Evolutionary conservation across 2,113 vertebrate genomes (phyloP).

Genomic region (Arenaria interpres): DNA sequence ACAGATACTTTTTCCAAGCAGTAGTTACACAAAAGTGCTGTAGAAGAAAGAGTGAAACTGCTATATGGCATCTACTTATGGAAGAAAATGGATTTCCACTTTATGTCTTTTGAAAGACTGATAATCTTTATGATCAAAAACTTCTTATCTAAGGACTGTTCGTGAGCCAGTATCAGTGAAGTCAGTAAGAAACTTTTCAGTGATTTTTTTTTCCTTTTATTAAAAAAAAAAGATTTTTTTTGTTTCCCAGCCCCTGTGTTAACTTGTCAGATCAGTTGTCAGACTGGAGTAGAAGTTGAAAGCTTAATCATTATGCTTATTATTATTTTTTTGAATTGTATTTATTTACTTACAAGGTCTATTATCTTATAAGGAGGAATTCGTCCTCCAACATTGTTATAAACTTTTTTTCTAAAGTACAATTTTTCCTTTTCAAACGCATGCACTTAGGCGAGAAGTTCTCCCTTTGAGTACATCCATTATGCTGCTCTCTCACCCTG

Average conservation of each 20-base stretch:
- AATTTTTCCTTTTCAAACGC: slow-evolving; percentile 44
- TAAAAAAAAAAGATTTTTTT: background rate
- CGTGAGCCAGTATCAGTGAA: background rate
- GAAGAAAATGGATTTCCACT: background rate
- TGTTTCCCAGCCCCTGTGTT: background rate
- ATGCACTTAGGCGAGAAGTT: background rate
- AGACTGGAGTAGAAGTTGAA: background rate
- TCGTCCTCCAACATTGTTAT: background rate
- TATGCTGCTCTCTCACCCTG: background rate
- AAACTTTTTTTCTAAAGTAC: background rate
- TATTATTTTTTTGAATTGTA: slow-evolving; percentile 14
- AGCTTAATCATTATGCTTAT: background rate
- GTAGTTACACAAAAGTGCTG: background rate
- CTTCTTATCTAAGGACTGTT: background rate
- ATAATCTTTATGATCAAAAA: background rate
- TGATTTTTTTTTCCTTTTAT: background rate
- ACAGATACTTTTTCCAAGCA: background rate
- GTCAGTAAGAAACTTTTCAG: background rate
- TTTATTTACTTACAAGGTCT: background rate
- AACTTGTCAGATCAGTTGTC: slow-evolving; percentile 19
- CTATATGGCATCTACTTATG: background rate
- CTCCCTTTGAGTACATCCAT: background rate
- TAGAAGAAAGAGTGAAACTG: background rate
- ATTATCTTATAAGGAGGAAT: background rate
- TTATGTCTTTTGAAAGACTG: background rate